Base-by-base conservation (phyloP, 2,888 invertebrate genomes). In the Coelopa pilipes region DNA sequence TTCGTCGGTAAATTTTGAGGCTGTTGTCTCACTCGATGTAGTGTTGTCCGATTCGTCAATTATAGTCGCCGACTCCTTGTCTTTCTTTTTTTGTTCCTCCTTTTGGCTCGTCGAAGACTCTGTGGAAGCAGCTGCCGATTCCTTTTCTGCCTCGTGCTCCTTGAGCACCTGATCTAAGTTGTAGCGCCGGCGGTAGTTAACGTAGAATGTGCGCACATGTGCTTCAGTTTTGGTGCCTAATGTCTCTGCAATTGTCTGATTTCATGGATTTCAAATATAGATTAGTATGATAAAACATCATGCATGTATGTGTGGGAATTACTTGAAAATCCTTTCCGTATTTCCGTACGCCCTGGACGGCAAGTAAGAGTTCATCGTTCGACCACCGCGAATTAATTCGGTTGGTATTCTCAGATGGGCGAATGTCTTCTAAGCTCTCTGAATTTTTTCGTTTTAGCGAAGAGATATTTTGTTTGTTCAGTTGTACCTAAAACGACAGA, bases 181-280 rank as follows among this genome's bases (percentile, higher is more conserved):
- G 88, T 94, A 96, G 74, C 95, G 92, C 80, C 96, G 92, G 66
- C 96, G 92, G 88, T 98, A 95, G 85, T 95, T 96, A 11, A 95
- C 91, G 88, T 96, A 98, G 89, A 98, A 98, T 67, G 93, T 93
- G 78, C 96, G 93, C 63, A 98, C 91, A 86, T 98, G 97, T 68
- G 94, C 92, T 88, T 97, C 98, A 0, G 95, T 96, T 89, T 98
- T 98, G 70, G 96, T 98, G 76, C 97, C 97, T 78, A 98, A 91
- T 13, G 96, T 93, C 86, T 98, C 97, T 17, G 98, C 96, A 79
- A 98, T 98, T 47, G 96, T 96, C 89, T 95, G 92, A 87, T n/a
- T n/a, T n/a, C n/a, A n/a, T 95, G 96, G 49, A 66, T 87, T 97
- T 94, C 85, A n/a, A 53, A 53, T 53, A 9, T 15, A 2, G n/a